Conservation (phyloP, 2,113 vertebrate species). For the Lagenorhynchus albirostris region DNA sequence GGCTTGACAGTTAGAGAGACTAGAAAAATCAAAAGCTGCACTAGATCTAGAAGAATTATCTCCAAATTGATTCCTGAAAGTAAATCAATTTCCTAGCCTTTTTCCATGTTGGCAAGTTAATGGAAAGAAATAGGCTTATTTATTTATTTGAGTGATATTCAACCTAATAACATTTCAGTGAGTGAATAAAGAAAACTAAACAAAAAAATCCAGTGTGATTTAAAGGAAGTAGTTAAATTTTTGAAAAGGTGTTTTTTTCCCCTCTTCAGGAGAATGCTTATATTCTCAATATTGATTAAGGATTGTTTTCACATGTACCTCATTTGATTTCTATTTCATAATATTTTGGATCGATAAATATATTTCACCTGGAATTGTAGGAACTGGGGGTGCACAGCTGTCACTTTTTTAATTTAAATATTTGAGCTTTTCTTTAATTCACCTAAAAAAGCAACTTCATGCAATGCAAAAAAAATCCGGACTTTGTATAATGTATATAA, state of each 20-base stretch:
- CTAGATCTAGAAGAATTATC: conserved; percentile 64
- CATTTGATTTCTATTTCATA: conserved; percentile 17
- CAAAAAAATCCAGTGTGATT: conserved; percentile 40
- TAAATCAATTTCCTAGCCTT: conserved; percentile 64
- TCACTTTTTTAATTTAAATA: not conserved
- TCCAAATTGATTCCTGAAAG: conserved; percentile 63
- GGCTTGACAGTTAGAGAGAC: conserved; percentile 62
- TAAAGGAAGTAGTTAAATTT: conserved; percentile 34
- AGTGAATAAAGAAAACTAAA: conserved; percentile 49
- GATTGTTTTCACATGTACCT: not conserved
- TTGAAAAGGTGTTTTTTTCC: not conserved
- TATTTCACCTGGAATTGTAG: not conserved
- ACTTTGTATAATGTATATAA: not conserved
- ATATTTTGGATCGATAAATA: not conserved
- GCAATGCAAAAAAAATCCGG: not conserved
- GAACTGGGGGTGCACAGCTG: not conserved
- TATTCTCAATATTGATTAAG: not conserved
- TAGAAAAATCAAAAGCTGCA: conserved; percentile 59
- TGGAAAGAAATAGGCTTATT: conserved; percentile 66
- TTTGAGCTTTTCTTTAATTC: not conserved
- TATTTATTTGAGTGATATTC: conserved; percentile 70
- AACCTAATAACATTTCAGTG: conserved; percentile 48
- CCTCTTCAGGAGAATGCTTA: not conserved
- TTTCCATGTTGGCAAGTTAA: conserved; percentile 62
- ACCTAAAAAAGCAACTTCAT: not conserved